phyloP scores from a whole-genome alignment of 2,888 invertebrate genomes.

The Xestoiulus laeticollis region DNA sequence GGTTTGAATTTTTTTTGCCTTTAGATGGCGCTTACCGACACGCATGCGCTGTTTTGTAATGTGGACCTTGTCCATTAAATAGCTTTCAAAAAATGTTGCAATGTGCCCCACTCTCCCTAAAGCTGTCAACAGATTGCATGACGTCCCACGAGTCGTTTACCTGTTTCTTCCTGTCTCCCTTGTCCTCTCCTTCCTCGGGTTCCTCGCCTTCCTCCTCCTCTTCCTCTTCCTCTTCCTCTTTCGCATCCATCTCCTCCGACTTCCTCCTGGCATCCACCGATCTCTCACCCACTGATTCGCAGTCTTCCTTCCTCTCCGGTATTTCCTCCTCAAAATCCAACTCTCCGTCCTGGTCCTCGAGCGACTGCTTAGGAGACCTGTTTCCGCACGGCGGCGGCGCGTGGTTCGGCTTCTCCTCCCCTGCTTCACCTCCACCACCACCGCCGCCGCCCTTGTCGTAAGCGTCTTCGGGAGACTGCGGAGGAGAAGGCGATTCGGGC shows the following conservation, averaged over 20 bases:
- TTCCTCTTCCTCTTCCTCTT: neutral
- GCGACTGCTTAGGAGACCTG: constrained; percentile 22
- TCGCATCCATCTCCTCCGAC: neutral
- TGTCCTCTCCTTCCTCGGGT: constrained; percentile 16
- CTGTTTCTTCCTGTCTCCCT: neutral
- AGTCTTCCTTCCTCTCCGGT: constrained; percentile 51
- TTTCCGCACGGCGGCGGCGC: neutral
- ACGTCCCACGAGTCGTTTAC: no score
- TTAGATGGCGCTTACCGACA: no score
- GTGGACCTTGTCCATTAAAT: no score
- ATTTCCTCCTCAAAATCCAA: constrained; percentile 64
- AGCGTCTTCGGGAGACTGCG: neutral
- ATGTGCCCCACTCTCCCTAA: no score
- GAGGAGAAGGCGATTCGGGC: constrained; percentile 10
- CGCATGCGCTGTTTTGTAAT: no score
- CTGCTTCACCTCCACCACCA: no score
- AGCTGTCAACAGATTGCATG: no score
- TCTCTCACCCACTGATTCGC: neutral
- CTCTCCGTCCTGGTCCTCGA: constrained; percentile 63
- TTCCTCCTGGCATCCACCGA: neutral
- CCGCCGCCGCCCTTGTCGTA: neutral
- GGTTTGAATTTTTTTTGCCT: neutral
- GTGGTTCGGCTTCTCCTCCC: neutral
- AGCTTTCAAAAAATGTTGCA: neutral
- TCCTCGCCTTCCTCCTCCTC: constrained; percentile 50